Evolutionary conservation across 2,113 vertebrate species (phyloP), one percentile per base, ranked within the genome.

Genomic region (Parotia lawesii): DNA sequence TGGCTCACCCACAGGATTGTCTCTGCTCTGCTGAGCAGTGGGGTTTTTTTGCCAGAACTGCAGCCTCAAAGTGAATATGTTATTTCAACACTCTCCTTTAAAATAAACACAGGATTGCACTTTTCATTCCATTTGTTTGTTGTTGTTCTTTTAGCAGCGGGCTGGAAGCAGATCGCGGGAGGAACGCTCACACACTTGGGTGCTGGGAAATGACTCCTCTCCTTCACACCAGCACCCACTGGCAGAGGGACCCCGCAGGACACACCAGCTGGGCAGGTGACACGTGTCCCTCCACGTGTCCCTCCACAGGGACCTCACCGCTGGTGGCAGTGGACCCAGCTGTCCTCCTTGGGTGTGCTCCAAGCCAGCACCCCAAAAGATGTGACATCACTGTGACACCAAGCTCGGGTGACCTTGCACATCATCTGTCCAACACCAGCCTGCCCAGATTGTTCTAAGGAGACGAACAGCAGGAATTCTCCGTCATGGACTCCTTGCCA

Each of bases 111-210:
- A 6, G 51, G 56, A 54, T 54, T 82, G 77, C 69, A 27, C 72
- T 96, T 94, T 90, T 94, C 24, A 13, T 85, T 87, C 73, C 53
- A 8, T 93, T 93, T 97, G 51, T 96, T 93, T 95, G 50, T 85
- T 83, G 62, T 58, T 83, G 61, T 81, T 90, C 81, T 75, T 92
- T 81, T 5, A 87, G 73, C 83, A 37, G 77, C 0, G 18, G 56
- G 58, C 73, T 90, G 82, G 70, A 25, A 90, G 89, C 92, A 83
- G 80, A 78, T 14, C 42, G 85, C 2, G 3, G 76, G 75, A 62
- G 40, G 85, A 94, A 56, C 13, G 5, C 28, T 85, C 51, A 3
- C 22, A 58, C 25, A 0, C 10, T 86, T 15, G 31, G 54, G 58
- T 53, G 51, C 77, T 92, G 65, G 79, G 89, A 95, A 77, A 57